Base-by-base conservation (phyloP, 2,797 vertebrate genomes). In the Sylvilagus floridanus region DNA sequence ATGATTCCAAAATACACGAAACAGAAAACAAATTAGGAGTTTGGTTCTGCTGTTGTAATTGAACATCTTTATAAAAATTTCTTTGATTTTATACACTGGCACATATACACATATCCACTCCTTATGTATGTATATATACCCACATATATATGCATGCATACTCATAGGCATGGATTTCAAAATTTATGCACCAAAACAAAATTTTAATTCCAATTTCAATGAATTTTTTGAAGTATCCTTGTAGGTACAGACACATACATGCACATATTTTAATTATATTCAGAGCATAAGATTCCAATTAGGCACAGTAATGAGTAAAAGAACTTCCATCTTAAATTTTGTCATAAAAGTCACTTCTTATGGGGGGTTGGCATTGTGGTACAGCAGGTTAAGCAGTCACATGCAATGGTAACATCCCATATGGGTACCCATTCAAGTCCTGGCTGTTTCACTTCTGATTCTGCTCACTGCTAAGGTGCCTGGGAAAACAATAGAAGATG, bases 291-390 rank as follows among this genome's bases (percentile, higher is more conserved):
- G 47, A 88, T 83, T 84, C 68, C 72, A 89, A 82, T 83, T 83
- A 37, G 3, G 63, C 14, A 57, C 7, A 92, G 24, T n/a, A 26
- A 84, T 69, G 78, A 91, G 22, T 78, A 30, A 91, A 50, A 95
- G 22, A 47, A 71, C 11, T 47, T 22, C 47, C 13, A 85, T 77
- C 78, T 77, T 88, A 52, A 95, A 6, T 90, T 95, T 11, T 90
- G n/a, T 82, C 57, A 65, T 69, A 94, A 77, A 88, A 88, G 66
- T 68, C 65, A 94, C 42, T 91, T 71, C 65, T 78, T 73, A 73
- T 50, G n/a, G 4, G 54, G 54, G 54, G 54, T 16, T 57, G 54
- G 54, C 16, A 57, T 19, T 57, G 54, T 57, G 54, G 54, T 21
- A 57, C 5, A 57, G 54, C 54, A 57, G 19, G 17, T 16, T 57